A percentile compares a stretch with the other conserved stretches of the same genome.
phyloP scores from a whole-genome alignment of 1,140 invertebrate genomes.

The Drosophila jambulina region DNA sequence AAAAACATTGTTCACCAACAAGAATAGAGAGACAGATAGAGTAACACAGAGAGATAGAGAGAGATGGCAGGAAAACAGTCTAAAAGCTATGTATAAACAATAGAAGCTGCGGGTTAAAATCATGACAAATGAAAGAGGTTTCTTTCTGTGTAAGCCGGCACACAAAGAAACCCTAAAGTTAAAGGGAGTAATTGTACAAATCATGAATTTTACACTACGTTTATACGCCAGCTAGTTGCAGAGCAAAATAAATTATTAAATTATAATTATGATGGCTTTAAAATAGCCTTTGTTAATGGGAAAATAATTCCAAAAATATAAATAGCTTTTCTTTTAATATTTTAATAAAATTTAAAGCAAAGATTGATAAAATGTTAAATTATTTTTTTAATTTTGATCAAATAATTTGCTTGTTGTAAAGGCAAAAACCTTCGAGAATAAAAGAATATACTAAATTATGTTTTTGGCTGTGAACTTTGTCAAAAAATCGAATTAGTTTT shows the following conservation, averaged over 20 bases:
- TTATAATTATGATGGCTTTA: too few species aligned
- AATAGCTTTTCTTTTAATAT: neutral
- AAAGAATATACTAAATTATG: too few species aligned
- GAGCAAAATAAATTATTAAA: neutral
- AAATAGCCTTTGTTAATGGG: too few species aligned
- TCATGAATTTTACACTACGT: slow-evolving; percentile 11
- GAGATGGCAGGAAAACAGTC: slow-evolving; percentile 44
- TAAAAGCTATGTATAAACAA: slow-evolving; percentile 75
- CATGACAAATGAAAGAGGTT: slow-evolving; percentile 12
- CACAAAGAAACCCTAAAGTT: neutral
- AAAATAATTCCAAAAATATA: neutral
- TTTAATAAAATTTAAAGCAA: neutral
- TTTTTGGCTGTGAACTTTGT: too few species aligned
- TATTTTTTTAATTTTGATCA: neutral
- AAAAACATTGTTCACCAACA: slow-evolving; percentile 47
- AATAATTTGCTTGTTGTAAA: neutral
- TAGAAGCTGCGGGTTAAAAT: slow-evolving; percentile 48
- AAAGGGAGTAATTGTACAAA: slow-evolving; percentile 10
- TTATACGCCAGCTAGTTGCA: slow-evolving; percentile 20
- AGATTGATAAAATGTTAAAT: neutral
- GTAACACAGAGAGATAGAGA: slow-evolving; percentile 45
- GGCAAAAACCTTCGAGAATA: too few species aligned
- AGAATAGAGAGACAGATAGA: slow-evolving; percentile 41
- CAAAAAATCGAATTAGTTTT: too few species aligned
- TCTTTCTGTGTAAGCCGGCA: slow-evolving; percentile 28